A percentile compares a stretch with the other conserved stretches of the same genome.
Evolutionary conservation across 2,113 vertebrate species (phyloP).

Genomic region (Anoura caudifer): DNA sequence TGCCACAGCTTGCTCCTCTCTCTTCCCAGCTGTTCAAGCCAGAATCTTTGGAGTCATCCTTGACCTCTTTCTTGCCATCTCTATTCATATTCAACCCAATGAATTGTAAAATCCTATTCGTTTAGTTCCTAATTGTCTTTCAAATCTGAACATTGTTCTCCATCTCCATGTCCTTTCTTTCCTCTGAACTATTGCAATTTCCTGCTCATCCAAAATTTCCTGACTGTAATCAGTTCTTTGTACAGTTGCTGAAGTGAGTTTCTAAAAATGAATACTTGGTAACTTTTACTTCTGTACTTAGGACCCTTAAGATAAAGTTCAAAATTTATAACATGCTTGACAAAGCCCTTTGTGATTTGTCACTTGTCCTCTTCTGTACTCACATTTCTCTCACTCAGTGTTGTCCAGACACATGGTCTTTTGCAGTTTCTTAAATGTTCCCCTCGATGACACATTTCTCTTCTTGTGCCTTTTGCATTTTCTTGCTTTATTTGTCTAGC

Average conservation of each 20-base stretch:
- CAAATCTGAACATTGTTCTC: background rate
- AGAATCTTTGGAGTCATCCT: background rate
- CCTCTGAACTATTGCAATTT: background rate
- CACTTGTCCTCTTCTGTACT: background rate
- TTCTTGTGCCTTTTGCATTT: background rate
- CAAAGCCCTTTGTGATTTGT: background rate
- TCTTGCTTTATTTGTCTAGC: background rate
- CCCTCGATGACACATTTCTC: background rate
- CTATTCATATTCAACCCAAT: background rate
- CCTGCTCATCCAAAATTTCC: background rate
- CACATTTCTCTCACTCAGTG: background rate
- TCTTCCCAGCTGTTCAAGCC: background rate
- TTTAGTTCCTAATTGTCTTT: background rate
- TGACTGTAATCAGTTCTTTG: background rate
- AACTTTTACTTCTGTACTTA: background rate
- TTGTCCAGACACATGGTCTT: background rate
- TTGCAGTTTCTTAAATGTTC: background rate
- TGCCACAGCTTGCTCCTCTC: background rate
- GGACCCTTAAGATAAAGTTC: background rate
- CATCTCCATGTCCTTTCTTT: background rate
- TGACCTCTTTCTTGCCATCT: background rate
- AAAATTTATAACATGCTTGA: background rate
- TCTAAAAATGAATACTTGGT: background rate
- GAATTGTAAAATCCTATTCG: background rate
- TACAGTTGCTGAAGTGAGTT: background rate